A percentile compares a stretch with the other conserved stretches of the same genome.
Conservation (phyloP, 2,888 invertebrate species). For the Unio delphinus region DNA sequence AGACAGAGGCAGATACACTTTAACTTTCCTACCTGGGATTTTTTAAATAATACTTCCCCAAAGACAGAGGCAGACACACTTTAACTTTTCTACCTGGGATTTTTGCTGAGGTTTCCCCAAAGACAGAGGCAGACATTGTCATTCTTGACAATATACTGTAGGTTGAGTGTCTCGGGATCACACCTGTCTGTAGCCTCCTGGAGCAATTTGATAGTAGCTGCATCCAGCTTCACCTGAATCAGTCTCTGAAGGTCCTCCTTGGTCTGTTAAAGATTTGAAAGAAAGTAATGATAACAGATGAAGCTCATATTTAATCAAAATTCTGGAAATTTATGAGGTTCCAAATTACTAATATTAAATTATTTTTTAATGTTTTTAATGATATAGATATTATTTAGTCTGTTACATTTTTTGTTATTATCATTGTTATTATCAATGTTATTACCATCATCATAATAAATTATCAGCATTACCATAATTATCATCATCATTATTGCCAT, state of each 20-base stretch:
- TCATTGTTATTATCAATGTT: too few relatives aligned
- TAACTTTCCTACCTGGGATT: slow-evolving; percentile 65
- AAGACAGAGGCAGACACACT: slow-evolving; percentile 60
- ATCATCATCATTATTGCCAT: too few relatives aligned
- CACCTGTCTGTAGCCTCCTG: slow-evolving; percentile 62
- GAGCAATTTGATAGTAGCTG: slow-evolving; percentile 60
- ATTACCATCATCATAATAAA: too few relatives aligned
- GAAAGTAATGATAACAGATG: slow-evolving; percentile 3
- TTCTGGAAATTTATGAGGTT: too few relatives aligned
- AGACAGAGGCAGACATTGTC: slow-evolving; percentile 63
- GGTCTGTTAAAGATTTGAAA: slow-evolving; percentile 22
- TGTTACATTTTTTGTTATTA: too few relatives aligned
- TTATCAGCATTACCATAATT: too few relatives aligned
- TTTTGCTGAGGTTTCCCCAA: slow-evolving; percentile 71
- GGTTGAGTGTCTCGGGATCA: slow-evolving; percentile 68
- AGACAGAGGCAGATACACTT: slow-evolving; percentile 60
- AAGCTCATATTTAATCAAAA: too few relatives aligned
- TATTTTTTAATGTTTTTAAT: too few relatives aligned
- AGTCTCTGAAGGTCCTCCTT: slow-evolving; percentile 64
- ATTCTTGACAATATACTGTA: slow-evolving; percentile 62
- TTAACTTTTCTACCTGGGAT: slow-evolving; percentile 62
- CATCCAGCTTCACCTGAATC: slow-evolving; percentile 64
- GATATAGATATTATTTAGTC: too few relatives aligned
- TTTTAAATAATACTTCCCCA: slow-evolving; percentile 71
- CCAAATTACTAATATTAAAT: too few relatives aligned